Evolutionary conservation across 2,797 vertebrate species (phyloP), one percentile per base, ranked within the genome.

Genomic region (Chaunax sp.): DNA sequence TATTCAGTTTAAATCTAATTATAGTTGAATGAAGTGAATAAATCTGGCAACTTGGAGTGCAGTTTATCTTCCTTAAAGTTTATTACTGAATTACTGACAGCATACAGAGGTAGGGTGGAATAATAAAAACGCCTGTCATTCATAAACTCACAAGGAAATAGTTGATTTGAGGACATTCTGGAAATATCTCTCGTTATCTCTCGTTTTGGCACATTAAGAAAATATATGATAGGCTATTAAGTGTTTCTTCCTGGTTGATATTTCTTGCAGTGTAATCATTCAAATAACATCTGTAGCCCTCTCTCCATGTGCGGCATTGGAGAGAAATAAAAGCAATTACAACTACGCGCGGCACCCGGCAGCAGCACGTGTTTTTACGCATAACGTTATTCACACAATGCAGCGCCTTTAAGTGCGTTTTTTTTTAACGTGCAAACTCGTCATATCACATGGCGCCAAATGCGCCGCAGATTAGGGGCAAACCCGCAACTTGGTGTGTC

Each of bases 301-400:
- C 56, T 70, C 47, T 56, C 33, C 26, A 43, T 49, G 30, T 19
- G 41, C 70, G 64, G 79, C 69, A 45, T 9, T 20, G n/a, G 18
- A 23, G 35, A 65, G 58, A 23, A 22, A 23, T 12, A n/a, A 28
- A 64, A 65, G 54, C 28, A 49, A 50, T 75, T 69, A 81, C 77
- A 84, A 87, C 77, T 87, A 43, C 59, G 59, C 49, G 62, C 73
- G 1, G 67, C 67, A 72, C 69, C 75, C 56, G 71, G 77, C 80
- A 74, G 49, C 45, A 80, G 77, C 90, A 91, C 83, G 89, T 91
- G 89, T 87, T 86, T 89, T 87, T 90, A 90, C 84, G 73, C 83
- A 87, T 82, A 57, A 46, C 74, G 40, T 81, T 67, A 55, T 54
- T 55, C 61, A 38, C 60, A 53, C 44, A 1, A 25, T 14, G 64